Base-by-base conservation (phyloP, 2,888 invertebrate species). In the Eurois occulta region DNA sequence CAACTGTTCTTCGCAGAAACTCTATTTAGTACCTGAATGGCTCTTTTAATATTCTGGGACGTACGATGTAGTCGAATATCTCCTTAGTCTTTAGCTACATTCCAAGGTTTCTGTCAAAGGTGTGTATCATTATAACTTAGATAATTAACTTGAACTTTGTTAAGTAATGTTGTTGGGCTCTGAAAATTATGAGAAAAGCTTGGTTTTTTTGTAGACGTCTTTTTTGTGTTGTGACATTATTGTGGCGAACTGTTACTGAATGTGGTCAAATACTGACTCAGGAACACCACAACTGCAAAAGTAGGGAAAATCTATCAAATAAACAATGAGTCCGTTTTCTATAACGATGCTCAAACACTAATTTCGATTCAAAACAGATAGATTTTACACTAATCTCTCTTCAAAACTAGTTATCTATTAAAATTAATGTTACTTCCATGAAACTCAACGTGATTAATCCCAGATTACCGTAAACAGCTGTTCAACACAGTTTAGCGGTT, bases 101-200 rank as follows among this genome's bases (percentile, higher is more conserved):
- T 65, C 13, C 24, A 60, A 16, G 24, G 66, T 64, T 43, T 64
- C 18, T 38, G 11, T 18, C 21, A 60, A 60, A 46, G 32, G 21
- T 24, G 52, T 28, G 1, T 21, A 8, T 6, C 78, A 28, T 76
- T 65, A 52, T 62, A 52, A 76, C 48, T 75, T 78, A 32, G 6
- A 11, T 41, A 41, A 35, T 75, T 58, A 55, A 55, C 41, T 75
- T 74, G 35, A 35, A 43, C 21, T 43, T 64, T 35, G 24, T 64
- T 52, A 5, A 35, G 52, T 78, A 6, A 58, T n/a, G 70, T 77
- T n/a, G 64, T 64, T 48, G 10, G 8, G 28, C 28, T 18, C 5
- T 11, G 7, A 46, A 18, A 1, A 24, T 38, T 79, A 58, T 38
- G 24, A 24, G 6, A 32, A 46, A 38, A 32, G 18, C 1, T 18